Base-by-base conservation (phyloP, 2,113 vertebrate species). In the Melanocharis versteri region DNA sequence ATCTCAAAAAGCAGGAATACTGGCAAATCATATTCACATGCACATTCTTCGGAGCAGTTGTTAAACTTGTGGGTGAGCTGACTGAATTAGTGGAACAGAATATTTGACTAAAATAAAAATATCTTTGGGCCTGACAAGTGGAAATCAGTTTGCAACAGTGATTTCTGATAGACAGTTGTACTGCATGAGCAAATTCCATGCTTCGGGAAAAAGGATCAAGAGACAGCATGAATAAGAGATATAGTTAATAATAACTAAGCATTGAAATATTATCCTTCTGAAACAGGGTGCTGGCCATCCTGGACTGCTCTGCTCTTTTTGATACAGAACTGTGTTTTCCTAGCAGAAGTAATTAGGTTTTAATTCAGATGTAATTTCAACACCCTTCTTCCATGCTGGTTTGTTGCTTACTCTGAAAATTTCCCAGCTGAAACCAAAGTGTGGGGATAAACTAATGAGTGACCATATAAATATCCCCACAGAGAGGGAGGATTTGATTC, bases 31-130 rank as follows among this genome's bases (percentile, higher is more conserved):
- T 33, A 79, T 79, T 94, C 91, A 89, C n/a, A 30, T 73, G 72
- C 72, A 83, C 80, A 81, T 71, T 39, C 71, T 90, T 86, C 15
- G 10, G 78, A 83, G 50, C 17, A 56, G 37, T 33, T 83, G 73
- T 73, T 73, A 51, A 64, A 89, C 42, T 82, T 57, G 57, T 64
- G 87, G 31, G 44, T 80, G 78, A 96, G 64, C 57, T 76, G 73
- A 82, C 78, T 56, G 87, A 90, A 92, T 94, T 69, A 76, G 57
- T 77, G 73, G 66, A 75, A 82, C 10, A 35, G 69, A 89, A 33
- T 91, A 91, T 89, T 95, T 82, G 73, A 53, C 73, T 85, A 68
- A 94, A 95, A 66, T 93, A 58, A 87, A 87, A 89, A 60, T 79
- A 87, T 79, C 75, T 82, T 87, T 65, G 37, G 61, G 72, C 23